phyloP scores from a whole-genome alignment of 2,888 invertebrate species.

The Eueremaeus valkanovi region DNA sequence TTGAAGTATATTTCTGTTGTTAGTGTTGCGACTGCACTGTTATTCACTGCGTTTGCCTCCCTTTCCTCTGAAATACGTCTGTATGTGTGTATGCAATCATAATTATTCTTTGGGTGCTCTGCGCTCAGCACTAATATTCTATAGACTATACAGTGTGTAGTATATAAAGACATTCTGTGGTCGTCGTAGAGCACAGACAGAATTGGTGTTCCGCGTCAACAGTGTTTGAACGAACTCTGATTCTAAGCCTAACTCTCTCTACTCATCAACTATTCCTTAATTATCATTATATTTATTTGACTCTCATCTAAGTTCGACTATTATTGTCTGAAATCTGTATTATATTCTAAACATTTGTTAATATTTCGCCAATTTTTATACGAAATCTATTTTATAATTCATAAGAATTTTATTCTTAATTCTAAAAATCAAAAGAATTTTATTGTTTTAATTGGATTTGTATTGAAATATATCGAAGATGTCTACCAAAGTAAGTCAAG shows the following conservation, averaged over 20 bases:
- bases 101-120: background rate
- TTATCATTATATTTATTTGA: background rate
- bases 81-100: background rate
- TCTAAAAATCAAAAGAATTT: no score
- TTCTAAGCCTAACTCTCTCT: no score
- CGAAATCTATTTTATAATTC: background rate
- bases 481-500: slow-evolving; percentile 1
- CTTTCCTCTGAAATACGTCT: background rate
- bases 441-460: background rate
- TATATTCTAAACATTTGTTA: background rate
- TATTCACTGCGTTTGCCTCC: background rate
- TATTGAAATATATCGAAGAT: background rate
- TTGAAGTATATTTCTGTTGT: no score
- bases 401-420: no score
- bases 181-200: background rate
- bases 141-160: background rate
- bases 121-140: background rate
- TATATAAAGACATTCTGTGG: background rate
- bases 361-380: background rate
- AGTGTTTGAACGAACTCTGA: background rate
- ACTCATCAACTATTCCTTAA: background rate
- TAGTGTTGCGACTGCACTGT: background rate
- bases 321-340: no score
- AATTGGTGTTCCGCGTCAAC: slow-evolving; percentile 16
- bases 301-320: no score